Evolutionary conservation across 2,797 vertebrate species (phyloP), one percentile per base, ranked within the genome.

Genomic region (Gobio occitaniae): DNA sequence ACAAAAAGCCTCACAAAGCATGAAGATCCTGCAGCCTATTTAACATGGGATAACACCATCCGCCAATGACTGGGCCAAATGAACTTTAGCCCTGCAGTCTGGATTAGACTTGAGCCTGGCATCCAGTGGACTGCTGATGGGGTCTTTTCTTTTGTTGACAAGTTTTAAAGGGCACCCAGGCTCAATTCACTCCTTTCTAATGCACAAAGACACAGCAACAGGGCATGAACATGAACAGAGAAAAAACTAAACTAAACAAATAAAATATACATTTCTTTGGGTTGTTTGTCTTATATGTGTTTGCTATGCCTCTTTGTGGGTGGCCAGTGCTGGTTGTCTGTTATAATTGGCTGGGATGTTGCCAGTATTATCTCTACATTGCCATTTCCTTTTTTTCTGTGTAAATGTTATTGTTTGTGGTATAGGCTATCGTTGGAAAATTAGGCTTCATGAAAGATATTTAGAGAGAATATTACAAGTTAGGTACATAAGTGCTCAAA

Each of bases 61-160:
- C 52, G 90, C 86, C 91, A 91, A 82, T 90, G 88, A 89, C 90
- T 85, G 91, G 87, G 78, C 89, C 93, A 90, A 94, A 95, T 92
- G 90, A 92, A 88, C 89, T 87, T 90, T 90, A 86, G 87, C 91
- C 90, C 75, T 89, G 77, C 81, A 84, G 91, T 90, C 91, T 88
- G 93, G 95, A 94, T 95, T 95, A 95, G 90, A 87, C 90, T 80
- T 85, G 90, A 91, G 85, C 91, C 89, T 87, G 78, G 71, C 88
- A 90, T 89, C 91, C 87, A 78, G 68, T 89, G 88, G 90, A 91
- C 82, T 94, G 95, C 95, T 96, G 95, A 95, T 93, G 81, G 90
- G 86, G 93, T 86, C 90, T 82, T 89, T 95, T 95, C 91, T 91
- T 92, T 95, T 95, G 94, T 95, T 89, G 63, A 50, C 71, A 82